Conservation (phyloP, 64 coral and sea anemone species). For the Porites lutea region DNA sequence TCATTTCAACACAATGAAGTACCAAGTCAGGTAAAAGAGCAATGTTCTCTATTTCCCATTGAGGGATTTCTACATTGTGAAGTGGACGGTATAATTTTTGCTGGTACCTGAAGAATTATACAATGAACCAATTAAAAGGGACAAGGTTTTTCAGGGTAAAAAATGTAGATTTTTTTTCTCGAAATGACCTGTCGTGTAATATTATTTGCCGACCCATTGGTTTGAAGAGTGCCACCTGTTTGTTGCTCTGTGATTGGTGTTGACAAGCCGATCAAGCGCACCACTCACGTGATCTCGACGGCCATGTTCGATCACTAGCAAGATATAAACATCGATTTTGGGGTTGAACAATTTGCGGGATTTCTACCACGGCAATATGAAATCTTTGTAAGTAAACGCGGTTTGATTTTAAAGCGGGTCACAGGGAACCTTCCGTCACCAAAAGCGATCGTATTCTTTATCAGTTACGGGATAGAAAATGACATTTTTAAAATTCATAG, state of each 20-base stretch:
- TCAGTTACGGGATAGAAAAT: constrained; percentile 3
- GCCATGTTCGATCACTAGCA: neutral
- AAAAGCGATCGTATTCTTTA: neutral
- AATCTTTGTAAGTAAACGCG: neutral
- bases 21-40: neutral
- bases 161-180: neutral
- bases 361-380: constrained; percentile 1
- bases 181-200: neutral
- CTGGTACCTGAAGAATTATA: constrained; percentile 38
- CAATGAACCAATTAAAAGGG: constrained; percentile 14
- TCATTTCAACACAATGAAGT: neutral
- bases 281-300: constrained; percentile 18
- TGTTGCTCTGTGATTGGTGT: constrained; percentile 31
- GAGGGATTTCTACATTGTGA: neutral
- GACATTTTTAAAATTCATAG: constrained; percentile 35
- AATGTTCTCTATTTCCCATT: neutral
- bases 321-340: constrained; percentile 21
- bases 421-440: neutral
- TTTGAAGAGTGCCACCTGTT: constrained; percentile 32
- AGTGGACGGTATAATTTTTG: constrained; percentile 27
- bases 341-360: neutral
- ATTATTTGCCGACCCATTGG: constrained; percentile 36
- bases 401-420: neutral
- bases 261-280: constrained; percentile 10
- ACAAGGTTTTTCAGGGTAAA: neutral